Evolutionary conservation across 1,140 invertebrate genomes (phyloP).

Genomic region (Brachionus rubens): DNA sequence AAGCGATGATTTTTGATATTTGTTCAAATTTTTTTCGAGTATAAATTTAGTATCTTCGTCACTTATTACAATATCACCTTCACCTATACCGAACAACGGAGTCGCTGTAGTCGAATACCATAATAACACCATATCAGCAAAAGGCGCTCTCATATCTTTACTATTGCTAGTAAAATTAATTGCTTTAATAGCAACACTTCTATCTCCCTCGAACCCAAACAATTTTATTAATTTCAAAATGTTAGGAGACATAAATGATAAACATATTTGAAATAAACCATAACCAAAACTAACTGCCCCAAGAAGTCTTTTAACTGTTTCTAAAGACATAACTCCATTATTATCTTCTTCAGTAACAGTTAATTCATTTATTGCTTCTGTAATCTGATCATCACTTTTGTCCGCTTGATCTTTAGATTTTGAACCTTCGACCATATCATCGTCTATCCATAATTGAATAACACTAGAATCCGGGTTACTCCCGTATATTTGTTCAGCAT

Average conservation of each 20-base stretch:
- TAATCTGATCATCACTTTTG: background rate
- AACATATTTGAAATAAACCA: conserved; percentile 70
- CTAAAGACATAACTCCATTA: conserved; percentile 50
- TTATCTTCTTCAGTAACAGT: background rate
- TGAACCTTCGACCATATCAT: background rate
- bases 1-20: conserved; percentile 68
- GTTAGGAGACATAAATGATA: conserved; percentile 69
- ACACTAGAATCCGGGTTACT: conserved; percentile 56
- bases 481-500: conserved; percentile 46
- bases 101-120: conserved; percentile 74
- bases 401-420: background rate
- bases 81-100: conserved; percentile 71
- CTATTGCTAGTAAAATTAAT: conserved; percentile 68
- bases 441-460: conserved; percentile 47
- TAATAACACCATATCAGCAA: conserved; percentile 69
- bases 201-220: conserved; percentile 71
- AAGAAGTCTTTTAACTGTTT: conserved; percentile 66
- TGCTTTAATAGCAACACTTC: conserved; percentile 65
- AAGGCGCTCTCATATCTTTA: conserved; percentile 70
- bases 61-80: conserved; percentile 65
- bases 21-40: conserved; percentile 64
- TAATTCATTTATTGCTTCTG: background rate
- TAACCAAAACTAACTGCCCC: conserved; percentile 72
- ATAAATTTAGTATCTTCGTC: conserved; percentile 64
- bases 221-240: conserved; percentile 68